Base-by-base conservation (phyloP, 2,797 vertebrate genomes). In the Loris lydekkerianus region DNA sequence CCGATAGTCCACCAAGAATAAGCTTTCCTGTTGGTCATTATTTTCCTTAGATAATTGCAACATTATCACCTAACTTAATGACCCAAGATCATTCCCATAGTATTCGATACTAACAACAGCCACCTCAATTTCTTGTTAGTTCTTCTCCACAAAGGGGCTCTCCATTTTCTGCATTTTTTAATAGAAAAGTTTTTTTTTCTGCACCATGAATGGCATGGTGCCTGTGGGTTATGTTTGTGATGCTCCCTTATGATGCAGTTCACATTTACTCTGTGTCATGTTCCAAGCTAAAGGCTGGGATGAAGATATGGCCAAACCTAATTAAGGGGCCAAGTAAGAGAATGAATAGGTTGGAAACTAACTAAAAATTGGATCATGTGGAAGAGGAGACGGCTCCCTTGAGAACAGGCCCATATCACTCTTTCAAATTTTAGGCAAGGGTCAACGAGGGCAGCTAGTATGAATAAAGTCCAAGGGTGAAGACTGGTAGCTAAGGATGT, bases 371-470 rank as follows among this genome's bases (percentile, higher is more conserved):
- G 49, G 61, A 53, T 80, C 37, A 5, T 6, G 43, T 67, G 34
- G 69, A 91, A 91, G 77, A 88, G 85, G 14, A 53, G 49, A 83
- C 34, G 75, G n/a, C 49, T 91, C 21, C 21, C 3, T 31, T 89
- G 84, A 86, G 40, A 61, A 89, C 40, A 89, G 75, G 49, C 34
- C 31, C 84, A 72, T 3, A 53, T 65, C 2, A 53, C 20, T 46
- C 65, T 89, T 89, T 84, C 60, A 58, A 10, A 83, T 78, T 86
- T 87, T 86, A 78, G 58, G 10, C 73, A 89, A 95, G 10, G n/a
- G 10, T 91, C 27, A 93, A 70, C 11, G 18, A 82, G 81, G 29
- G 83, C 4, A 72, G 53, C 25, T 91, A 81, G 81, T 18, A 20
- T 78, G 75, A 56, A 56, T 77, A n/a, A 37, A 63, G 43, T 91